phyloP scores from a whole-genome alignment of 2,888 invertebrate species.

The Cerceris ruficornis region DNA sequence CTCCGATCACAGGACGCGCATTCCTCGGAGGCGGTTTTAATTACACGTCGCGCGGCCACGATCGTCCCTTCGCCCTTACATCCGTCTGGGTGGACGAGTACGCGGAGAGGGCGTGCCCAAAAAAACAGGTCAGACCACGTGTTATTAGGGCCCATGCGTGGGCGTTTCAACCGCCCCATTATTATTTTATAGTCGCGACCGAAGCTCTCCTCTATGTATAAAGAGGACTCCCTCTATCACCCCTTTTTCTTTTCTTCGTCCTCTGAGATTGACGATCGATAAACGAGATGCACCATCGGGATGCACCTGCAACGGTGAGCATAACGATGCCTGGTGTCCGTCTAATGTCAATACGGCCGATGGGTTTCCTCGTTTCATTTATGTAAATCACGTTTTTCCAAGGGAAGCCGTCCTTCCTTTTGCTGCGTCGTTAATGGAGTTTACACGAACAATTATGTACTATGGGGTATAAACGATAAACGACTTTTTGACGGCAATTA shows the following conservation, averaged over 20 bases:
- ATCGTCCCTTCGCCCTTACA: conserved; percentile 30
- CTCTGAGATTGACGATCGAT: conserved; percentile 51
- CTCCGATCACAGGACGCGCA: conserved; percentile 19
- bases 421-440: not conserved
- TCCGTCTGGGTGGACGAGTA: conserved; percentile 31
- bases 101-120: conserved; percentile 49
- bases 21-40: conserved; percentile 64
- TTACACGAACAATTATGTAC: conserved; percentile 46
- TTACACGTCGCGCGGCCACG: conserved; percentile 56
- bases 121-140: conserved; percentile 49
- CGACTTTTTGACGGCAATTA: conserved; percentile 19
- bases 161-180: conserved; percentile 57
- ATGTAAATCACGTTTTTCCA: conserved; percentile 39
- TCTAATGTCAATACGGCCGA: conserved; percentile 24
- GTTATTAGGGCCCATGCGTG: conserved; percentile 59
- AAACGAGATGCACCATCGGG: conserved; percentile 45
- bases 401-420: conserved; percentile 1
- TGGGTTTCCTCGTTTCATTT: conserved; percentile 19
- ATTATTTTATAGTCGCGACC: conserved; percentile 60
- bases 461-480: conserved; percentile 18
- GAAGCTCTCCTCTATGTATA: conserved; percentile 17
- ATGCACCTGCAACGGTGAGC: conserved; percentile 39
- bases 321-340: conserved; percentile 12
- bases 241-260: not conserved
- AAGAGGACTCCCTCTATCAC: conserved; percentile 1